Evolutionary conservation across 2,888 invertebrate genomes (phyloP), one percentile per base, ranked within the genome.

Genomic region (Drosophila dives): DNA sequence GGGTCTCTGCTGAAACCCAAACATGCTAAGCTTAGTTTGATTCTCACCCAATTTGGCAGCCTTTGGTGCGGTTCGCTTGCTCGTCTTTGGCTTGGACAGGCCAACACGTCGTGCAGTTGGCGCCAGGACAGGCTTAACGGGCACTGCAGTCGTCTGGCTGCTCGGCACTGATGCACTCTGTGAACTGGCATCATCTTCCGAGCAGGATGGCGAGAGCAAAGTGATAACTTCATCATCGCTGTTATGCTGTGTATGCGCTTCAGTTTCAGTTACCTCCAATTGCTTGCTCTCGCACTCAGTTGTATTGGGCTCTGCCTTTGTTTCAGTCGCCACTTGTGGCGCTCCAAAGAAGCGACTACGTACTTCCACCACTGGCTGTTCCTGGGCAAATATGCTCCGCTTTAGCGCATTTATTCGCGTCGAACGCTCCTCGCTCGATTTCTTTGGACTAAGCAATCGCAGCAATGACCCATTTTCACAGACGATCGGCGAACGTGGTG

Each of bases 1-100:
- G 90, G 92, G 95, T 94, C 94, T 94, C 89, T 94, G 95, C 85
- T 95, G 94, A 86, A 95, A 96, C 29, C 95, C 95, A 91, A 95
- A 96, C 93, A 94, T 95, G 91, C 94, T 95, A n/a, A 96, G 90
- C 80, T 95, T 93, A 36, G 95, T 94, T 60, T 95, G 95, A 8
- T 94, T 94, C 1, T 82, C 72, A 8, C 42, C 64, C 15, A 49
- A 49, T 34, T 71, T 75, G 58, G 54, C 59, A 36, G 62, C 62
- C 60, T 87, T 86, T 6, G 75, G 8, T 51, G 59, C 36, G 2
- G 62, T 26, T 5, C 66, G 71, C 15, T 61, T 75, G 20, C 29
- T 56, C 20, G 58, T n/a, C 42, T 54, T 77, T 11, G 83, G 72
- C 58, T 71, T 86, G 12, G 91, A 67, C 17, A 90, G 71, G n/a